These are phyloP conservation scores for Syngnathus floridae DNA, from an alignment of 2,113 vertebrate genomes.

Conservation along the genomic window DNA sequence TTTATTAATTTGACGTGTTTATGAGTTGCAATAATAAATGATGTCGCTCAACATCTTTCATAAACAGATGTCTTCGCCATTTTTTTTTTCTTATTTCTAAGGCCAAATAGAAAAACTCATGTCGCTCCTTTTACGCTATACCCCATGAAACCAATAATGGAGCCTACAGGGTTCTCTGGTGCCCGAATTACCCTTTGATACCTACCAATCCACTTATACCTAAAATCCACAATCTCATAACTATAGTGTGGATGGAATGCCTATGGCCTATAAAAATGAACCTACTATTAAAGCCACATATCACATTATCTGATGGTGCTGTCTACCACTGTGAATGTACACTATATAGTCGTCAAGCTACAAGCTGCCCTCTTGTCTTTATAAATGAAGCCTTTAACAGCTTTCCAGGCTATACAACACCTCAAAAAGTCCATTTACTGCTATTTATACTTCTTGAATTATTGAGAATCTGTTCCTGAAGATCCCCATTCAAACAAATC, in stretches of 20 bases:
- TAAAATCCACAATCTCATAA: not conserved
- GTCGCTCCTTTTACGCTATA: not conserved
- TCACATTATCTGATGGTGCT: not conserved
- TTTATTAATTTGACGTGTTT: not conserved
- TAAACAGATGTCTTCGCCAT: not conserved
- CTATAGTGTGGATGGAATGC: not conserved
- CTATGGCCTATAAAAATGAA: not conserved
- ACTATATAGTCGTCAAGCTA: too few relatives aligned
- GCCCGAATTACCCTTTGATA: not conserved
- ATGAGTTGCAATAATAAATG: not conserved
- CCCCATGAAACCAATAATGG: not conserved
- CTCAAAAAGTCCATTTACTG: not conserved
- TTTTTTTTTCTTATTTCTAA: not conserved
- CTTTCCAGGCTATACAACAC: not conserved
- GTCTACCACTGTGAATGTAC: too few relatives aligned
- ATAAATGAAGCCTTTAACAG: not conserved
- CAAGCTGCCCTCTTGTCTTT: not conserved
- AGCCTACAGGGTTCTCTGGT: not conserved
- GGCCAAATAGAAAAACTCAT: not conserved
- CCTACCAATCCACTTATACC: not conserved
- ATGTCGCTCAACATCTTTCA: not conserved
- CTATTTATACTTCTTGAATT: not conserved
- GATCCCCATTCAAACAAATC: too few relatives aligned
- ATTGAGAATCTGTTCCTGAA: not conserved
- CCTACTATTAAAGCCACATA: not conserved